These are phyloP conservation scores for Bombyx huttoni DNA, from an alignment of 2,888 invertebrate species.

Conservation along the genomic window DNA sequence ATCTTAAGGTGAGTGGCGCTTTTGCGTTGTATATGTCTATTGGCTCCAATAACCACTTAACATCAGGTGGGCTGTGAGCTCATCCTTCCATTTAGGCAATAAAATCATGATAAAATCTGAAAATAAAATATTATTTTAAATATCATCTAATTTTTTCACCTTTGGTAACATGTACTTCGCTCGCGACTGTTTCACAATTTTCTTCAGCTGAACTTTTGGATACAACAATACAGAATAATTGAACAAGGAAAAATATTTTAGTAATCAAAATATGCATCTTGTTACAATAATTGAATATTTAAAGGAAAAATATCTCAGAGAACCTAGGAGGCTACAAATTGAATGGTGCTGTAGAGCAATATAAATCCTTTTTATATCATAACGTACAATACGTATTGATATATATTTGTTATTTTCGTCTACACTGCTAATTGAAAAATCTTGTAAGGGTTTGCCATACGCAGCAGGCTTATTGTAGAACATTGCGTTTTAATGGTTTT, in stretches of 20 bases:
- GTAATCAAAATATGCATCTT: no score
- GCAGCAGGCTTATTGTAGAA: background rate
- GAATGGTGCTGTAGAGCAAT: background rate
- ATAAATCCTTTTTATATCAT: conserved; percentile 1
- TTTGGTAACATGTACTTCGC: conserved; percentile 90
- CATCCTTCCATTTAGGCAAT: no score
- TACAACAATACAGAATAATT: conserved; percentile 10
- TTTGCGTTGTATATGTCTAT: no score
- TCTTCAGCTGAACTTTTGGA: conserved; percentile 67
- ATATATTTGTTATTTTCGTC: background rate
- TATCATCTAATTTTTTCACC: conserved; percentile 57
- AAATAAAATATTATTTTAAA: background rate
- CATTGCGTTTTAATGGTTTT: no score
- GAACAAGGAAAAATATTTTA: conserved; percentile 4
- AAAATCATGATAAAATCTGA: no score
- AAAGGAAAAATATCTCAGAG: no score
- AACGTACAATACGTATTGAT: background rate
- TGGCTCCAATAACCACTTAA: no score
- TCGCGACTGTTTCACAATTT: conserved; percentile 87
- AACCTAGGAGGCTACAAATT: background rate
- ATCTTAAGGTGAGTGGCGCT: no score
- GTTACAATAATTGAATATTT: no score
- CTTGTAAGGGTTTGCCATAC: conserved; percentile 9
- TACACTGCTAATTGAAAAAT: conserved; percentile 13
- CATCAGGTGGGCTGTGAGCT: no score